Conservation (phyloP, 2,888 invertebrate genomes). For the Amiota communis region DNA sequence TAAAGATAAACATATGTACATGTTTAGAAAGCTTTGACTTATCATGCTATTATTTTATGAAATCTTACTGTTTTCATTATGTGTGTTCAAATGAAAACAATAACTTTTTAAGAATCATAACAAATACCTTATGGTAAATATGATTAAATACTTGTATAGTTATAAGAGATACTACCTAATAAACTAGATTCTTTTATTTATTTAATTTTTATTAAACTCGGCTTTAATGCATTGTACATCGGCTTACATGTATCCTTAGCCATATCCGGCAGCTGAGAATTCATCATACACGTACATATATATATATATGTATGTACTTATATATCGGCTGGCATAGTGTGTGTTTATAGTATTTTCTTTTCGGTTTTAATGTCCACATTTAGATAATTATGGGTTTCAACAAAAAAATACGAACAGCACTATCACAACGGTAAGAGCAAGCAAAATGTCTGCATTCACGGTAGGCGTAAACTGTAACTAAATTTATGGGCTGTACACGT, state of each 20-base stretch:
- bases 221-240: constrained; percentile 28
- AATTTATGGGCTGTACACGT: constrained; percentile 58
- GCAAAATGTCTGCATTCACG: constrained; percentile 63
- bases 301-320: not conserved
- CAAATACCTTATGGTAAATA: too few relatives aligned
- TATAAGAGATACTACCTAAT: too few relatives aligned
- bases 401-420: constrained; percentile 22
- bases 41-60: too few relatives aligned
- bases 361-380: constrained; percentile 68
- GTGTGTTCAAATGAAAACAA: too few relatives aligned
- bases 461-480: constrained; percentile 55
- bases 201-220: not conserved
- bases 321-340: not conserved
- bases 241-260: not conserved
- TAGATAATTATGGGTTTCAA: constrained; percentile 69
- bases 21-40: too few relatives aligned
- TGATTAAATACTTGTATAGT: too few relatives aligned
- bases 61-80: too few relatives aligned
- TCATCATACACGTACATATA: constrained; percentile 59
- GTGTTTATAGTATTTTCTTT: constrained; percentile 1
- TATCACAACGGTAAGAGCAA: too few relatives aligned
- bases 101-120: too few relatives aligned
- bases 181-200: too few relatives aligned
- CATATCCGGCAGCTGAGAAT: constrained; percentile 60
- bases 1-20: too few relatives aligned